Evolutionary conservation across 2,888 invertebrate species (phyloP).

Genomic region (Callyntrura sp.): DNA sequence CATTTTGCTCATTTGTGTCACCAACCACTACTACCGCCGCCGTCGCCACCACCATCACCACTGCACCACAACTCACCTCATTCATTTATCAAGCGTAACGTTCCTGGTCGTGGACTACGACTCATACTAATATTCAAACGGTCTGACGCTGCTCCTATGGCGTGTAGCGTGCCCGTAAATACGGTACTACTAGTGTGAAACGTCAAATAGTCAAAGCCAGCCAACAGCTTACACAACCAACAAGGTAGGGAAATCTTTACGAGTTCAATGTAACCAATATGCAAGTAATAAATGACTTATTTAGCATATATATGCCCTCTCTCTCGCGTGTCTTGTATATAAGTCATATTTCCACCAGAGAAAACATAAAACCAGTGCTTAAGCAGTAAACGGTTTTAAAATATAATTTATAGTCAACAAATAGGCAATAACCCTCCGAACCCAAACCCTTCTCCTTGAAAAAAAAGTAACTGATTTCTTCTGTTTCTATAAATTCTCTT

Average conservation of each 20-base stretch:
- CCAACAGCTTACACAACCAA: background rate
- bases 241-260: too few relatives aligned
- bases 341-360: constrained; percentile 2
- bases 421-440: background rate
- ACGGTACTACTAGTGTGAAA: background rate
- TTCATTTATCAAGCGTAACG: constrained; percentile 71
- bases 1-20: constrained; percentile 75
- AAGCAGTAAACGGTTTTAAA: constrained; percentile 32
- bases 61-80: constrained; percentile 66
- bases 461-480: background rate
- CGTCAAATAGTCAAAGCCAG: background rate
- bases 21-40: constrained; percentile 55
- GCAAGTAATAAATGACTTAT: constrained; percentile 36
- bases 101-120: background rate
- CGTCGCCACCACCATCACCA: constrained; percentile 59
- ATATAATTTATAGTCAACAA: constrained; percentile 57
- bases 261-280: constrained; percentile 15
- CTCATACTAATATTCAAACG: background rate
- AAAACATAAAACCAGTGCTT: constrained; percentile 40
- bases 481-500: background rate
- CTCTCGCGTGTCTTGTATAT: background rate
- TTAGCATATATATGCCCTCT: constrained; percentile 2
- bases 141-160: background rate
- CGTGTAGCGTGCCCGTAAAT: background rate
- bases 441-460: constrained; percentile 25